Conservation (phyloP, 35 echinoderm and acorn worm genomes). For the Amphiura filiformis region DNA sequence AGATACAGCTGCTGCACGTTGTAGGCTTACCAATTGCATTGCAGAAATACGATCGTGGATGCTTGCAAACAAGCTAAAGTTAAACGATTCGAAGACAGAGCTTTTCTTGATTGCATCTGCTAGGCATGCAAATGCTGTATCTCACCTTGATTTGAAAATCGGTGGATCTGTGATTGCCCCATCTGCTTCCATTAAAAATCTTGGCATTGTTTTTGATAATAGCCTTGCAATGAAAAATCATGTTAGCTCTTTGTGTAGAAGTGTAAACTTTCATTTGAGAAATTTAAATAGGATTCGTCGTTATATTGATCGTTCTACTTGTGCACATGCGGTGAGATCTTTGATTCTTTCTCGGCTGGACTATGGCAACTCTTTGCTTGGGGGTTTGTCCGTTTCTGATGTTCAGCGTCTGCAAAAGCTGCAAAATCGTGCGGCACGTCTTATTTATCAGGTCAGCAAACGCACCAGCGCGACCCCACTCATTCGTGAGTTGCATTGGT, state of each 20-base stretch:
- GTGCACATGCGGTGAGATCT: constrained; percentile 2
- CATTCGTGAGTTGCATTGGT: constrained; percentile 34
- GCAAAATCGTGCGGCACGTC: constrained; percentile 40
- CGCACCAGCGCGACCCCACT: constrained; percentile 18
- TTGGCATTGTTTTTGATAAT: neutral
- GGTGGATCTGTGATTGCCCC: no score
- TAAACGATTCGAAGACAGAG: neutral
- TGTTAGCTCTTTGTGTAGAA: neutral
- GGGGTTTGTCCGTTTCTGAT: neutral
- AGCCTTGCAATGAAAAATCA: neutral
- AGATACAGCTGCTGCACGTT: neutral
- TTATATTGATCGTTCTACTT: neutral
- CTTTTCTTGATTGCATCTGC: neutral
- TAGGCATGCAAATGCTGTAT: neutral
- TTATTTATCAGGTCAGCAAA: constrained; percentile 19
- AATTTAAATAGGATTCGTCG: neutral
- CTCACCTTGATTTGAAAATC: neutral
- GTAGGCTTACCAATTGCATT: neutral
- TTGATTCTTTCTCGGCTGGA: neutral
- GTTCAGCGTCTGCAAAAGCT: neutral
- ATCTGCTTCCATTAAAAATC: constrained; percentile 11
- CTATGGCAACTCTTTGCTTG: neutral
- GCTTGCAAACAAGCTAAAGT: neutral
- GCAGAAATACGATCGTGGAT: neutral
- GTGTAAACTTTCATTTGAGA: neutral